Conservation (phyloP, 1,140 invertebrate genomes). For the Rhizoglyphus robini region DNA sequence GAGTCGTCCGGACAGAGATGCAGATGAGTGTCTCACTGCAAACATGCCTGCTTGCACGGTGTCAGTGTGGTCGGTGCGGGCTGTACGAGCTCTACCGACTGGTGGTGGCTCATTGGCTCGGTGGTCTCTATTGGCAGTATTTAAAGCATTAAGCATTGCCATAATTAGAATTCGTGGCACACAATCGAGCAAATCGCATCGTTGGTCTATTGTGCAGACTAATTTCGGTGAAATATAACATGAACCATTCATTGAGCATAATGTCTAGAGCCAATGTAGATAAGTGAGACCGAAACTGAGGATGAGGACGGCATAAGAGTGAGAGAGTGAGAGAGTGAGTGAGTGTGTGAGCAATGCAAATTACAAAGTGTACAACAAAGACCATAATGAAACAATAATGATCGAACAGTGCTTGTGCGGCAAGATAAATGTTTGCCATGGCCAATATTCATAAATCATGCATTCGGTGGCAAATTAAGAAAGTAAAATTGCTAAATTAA, state of each 20-base stretch:
- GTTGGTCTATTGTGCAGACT: neutral
- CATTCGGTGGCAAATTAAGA: neutral
- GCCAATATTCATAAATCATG: slow-evolving; percentile 5
- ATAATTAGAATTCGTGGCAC: slow-evolving; percentile 10
- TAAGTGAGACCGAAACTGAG: too few species aligned
- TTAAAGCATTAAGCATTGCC: slow-evolving; percentile 7
- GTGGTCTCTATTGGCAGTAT: neutral
- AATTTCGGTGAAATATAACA: slow-evolving; percentile 5
- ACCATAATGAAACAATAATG: slow-evolving; percentile 13
- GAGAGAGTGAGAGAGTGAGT: neutral
- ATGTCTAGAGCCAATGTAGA: too few species aligned
- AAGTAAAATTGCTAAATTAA: slow-evolving; percentile 13
- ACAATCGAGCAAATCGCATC: slow-evolving; percentile 15
- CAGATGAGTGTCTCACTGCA: too few species aligned
- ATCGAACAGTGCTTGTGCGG: slow-evolving; percentile 2
- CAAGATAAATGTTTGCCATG: slow-evolving; percentile 4
- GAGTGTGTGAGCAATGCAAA: neutral
- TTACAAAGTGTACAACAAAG: neutral
- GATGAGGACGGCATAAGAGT: neutral
- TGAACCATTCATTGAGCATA: neutral
- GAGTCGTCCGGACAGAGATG: too few species aligned
- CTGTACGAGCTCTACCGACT: too few species aligned
- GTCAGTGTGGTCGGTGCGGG: neutral
- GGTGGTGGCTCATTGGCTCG: too few species aligned
- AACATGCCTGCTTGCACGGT: too few species aligned